Evolutionary conservation across 2,797 vertebrate species (phyloP), one percentile per base, ranked within the genome.

Genomic region (Chelonia mydas): DNA sequence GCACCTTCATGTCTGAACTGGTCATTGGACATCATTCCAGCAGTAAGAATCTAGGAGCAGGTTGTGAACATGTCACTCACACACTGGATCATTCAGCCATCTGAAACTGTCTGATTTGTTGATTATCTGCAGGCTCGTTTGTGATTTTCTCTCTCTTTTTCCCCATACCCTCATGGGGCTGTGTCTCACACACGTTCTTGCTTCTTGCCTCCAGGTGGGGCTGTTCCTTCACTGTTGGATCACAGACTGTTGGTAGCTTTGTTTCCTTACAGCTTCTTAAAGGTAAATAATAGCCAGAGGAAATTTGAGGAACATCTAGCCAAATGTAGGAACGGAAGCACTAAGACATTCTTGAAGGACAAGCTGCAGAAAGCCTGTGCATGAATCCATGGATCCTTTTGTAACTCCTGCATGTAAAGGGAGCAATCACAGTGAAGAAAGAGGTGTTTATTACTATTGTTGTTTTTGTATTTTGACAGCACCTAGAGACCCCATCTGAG

Each of bases 191-290:
- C 96, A 50, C 68, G n/a, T 94, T 96, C 87, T 95, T 47, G 68
- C 33, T 45, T 93, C 65, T 93, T 28, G 93, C 92, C 96, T 97
- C 90, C 95, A 97, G 95, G 81, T 97, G 96, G 96, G 95, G 97
- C 95, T 97, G 37, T 97, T 96, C 83, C 86, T 95, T 97, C 95
- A 93, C 37, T 45, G 68, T 91, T 94, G 91, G 83, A 81, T 97
- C 88, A 86, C 82, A 23, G 77, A 83, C 83, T 81, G 92, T 3
- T 91, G 74, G 8, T 86, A 54, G 25, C 41, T 68, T 90, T 51
- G 55, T 37, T 89, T 88, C 31, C 9, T 50, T 83, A n/a, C 2
- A 78, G 77, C 83, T 96, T 8, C 51, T 87, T 59, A 78, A 84
- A 28, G 61, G 59, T 90, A n/a, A 4, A 0, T 82, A 61, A 80